Evolutionary conservation across 2,113 vertebrate genomes (phyloP), one percentile per base, ranked within the genome.

Genomic region (Upupa epops): DNA sequence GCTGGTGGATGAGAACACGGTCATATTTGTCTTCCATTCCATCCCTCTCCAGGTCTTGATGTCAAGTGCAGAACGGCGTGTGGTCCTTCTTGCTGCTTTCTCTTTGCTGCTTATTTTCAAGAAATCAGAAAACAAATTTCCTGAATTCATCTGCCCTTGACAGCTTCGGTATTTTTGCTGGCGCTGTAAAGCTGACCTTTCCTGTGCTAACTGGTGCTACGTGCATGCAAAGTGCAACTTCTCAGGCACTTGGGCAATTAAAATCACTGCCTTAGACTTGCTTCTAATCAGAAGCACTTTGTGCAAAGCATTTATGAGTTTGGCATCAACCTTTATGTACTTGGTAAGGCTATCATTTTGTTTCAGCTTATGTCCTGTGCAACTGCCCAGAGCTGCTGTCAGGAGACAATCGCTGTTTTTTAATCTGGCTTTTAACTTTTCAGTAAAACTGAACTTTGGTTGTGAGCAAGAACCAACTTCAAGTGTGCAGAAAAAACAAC

Each of bases 41-140:
- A 7, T 54, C 63, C 37, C 24, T 73, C 55, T 17, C 2, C 37
- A 73, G 86, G 75, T 82, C 68, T 74, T 4, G 1, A 0, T 58
- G 68, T 70, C 15, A 8, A 76, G 54, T 32, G 64, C 51, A 58
- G 63, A 36, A 58, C 65, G 29, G 24, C 52, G 11, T 63, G 42
- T 66, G 3, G 24, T 79, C 89, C n/a, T 5, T 48, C 86, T 52
- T 46, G 70, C n/a, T 3, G 3, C 52, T 8, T 45, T 42, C 61
- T 70, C 31, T 72, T 70, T 34, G 28, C 2, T 58, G 65, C 70
- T 88, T 78, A 14, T 77, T 86, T 83, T 49, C 55, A 58, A 75
- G 81, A 51, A 72, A 80, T 78, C 60, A 37, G 82, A 86, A 88
- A 88, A 63, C 70, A 92, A 92, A 94, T 94, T 90, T 86, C 94